Conservation (phyloP, 2,888 invertebrate species). For the Cephus runcator region DNA sequence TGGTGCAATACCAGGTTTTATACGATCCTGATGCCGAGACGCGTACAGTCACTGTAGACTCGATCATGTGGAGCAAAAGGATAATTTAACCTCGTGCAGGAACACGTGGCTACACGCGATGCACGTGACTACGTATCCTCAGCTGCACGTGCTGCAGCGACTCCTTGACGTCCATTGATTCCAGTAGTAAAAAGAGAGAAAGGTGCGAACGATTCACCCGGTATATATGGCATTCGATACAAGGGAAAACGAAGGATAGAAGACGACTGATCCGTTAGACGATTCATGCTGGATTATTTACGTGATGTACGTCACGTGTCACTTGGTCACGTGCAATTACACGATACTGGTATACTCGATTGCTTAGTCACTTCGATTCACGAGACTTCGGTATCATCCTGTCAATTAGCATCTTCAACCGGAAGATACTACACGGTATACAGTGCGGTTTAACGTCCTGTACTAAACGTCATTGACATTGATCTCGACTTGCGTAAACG, state of each 20-base stretch:
- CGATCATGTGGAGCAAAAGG: slow-evolving; percentile 9
- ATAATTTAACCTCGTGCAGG: slow-evolving; percentile 15
- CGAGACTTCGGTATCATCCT: slow-evolving; percentile 39
- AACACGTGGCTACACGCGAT: slow-evolving; percentile 38
- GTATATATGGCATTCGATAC: background rate
- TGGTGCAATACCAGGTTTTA: background rate
- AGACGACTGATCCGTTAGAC: background rate
- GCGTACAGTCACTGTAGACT: background rate
- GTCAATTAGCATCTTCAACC: slow-evolving; percentile 34
- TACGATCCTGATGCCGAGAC: background rate
- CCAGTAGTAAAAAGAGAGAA: background rate
- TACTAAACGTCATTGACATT: slow-evolving; percentile 19
- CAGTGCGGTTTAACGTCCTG: background rate
- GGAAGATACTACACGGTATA: slow-evolving; percentile 6
- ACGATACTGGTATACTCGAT: slow-evolving; percentile 8
- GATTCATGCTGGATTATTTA: slow-evolving; percentile 11
- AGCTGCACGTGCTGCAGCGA: slow-evolving; percentile 40
- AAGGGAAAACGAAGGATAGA: background rate
- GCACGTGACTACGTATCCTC: slow-evolving; percentile 56
- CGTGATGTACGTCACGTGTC: slow-evolving; percentile 5
- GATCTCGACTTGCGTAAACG: slow-evolving; percentile 7
- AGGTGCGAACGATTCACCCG: background rate
- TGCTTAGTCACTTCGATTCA: slow-evolving; percentile 38
- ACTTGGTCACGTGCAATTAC: slow-evolving; percentile 31
- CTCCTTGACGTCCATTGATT: background rate